Percentiles rank a stretch among this genome's conserved stretches.
Evolutionary conservation across 2,113 vertebrate genomes (phyloP).

Genomic region (Erythrocercus mccallii): DNA sequence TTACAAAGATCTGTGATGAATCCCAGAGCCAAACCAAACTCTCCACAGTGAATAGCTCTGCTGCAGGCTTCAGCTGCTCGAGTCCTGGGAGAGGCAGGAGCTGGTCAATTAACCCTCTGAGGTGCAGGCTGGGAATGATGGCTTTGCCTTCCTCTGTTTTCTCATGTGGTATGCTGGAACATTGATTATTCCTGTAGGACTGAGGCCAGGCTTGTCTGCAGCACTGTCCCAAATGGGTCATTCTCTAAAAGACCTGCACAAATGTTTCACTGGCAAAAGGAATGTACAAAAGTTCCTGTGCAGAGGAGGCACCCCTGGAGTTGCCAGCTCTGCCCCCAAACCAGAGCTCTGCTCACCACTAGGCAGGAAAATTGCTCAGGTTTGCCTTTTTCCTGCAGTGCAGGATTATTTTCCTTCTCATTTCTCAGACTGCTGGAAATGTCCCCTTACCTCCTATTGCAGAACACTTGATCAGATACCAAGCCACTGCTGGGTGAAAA

Average conservation of each 20-base stretch:
- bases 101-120: not conserved
- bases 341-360: not conserved
- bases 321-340: not conserved
- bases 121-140: fast-evolving
- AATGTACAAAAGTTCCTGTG: fast-evolving
- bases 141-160: not conserved
- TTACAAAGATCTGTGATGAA: not conserved
- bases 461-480: not conserved
- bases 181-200: not conserved
- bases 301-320: no score
- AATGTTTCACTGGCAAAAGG: fast-evolving
- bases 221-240: fast-evolving
- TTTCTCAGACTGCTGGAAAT: fast-evolving
- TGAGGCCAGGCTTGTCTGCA: not conserved
- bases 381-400: not conserved
- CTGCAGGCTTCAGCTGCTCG: fast-evolving
- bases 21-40: not conserved
- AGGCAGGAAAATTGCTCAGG: not conserved
- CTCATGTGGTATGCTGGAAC: not conserved
- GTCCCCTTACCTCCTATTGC: not conserved
- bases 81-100: not conserved
- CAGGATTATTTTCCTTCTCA: not conserved
- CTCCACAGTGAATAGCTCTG: fast-evolving
- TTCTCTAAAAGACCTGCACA: not conserved
- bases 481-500: not conserved